A percentile compares a stretch with the other conserved stretches of the same genome.
These are phyloP conservation scores for Cerceris ruficornis DNA, from an alignment of 2,888 invertebrate genomes.

Conservation along the genomic window DNA sequence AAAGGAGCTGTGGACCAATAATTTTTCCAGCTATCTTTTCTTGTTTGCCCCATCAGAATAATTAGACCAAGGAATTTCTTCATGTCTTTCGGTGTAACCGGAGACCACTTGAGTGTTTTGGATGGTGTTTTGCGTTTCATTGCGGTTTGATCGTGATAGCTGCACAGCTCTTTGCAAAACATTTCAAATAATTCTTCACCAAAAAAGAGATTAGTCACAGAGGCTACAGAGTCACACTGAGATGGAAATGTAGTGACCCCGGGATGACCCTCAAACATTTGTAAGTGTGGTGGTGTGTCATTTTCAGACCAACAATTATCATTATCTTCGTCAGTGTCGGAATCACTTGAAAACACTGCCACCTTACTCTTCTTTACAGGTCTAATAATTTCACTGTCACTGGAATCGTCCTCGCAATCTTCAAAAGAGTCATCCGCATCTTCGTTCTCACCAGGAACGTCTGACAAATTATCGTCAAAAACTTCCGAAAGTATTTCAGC, in stretches of 20 bases:
- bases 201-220: constrained; percentile 36
- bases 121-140: constrained; percentile 34
- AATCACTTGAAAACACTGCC: constrained; percentile 25
- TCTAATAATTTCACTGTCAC: constrained; percentile 31
- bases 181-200: constrained; percentile 26
- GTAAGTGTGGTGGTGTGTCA: constrained; percentile 37
- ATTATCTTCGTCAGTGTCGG: constrained; percentile 26
- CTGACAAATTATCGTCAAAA: constrained; percentile 36
- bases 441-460: constrained; percentile 12
- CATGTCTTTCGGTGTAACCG: constrained; percentile 35
- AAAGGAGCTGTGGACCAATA: constrained; percentile 46
- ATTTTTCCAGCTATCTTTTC: constrained; percentile 38
- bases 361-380: constrained; percentile 23
- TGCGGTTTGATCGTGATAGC: constrained; percentile 28
- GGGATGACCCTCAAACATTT: constrained; percentile 37
- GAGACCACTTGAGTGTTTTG: constrained; percentile 32
- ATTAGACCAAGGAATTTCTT: constrained; percentile 39
- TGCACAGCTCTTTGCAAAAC: constrained; percentile 23
- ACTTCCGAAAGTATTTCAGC: constrained; percentile 32
- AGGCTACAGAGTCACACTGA: constrained; percentile 28
- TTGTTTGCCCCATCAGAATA: constrained; percentile 39
- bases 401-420: constrained; percentile 27
- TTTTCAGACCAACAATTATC: constrained; percentile 33
- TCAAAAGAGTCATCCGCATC: constrained; percentile 25
- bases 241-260: constrained; percentile 24